A percentile compares a stretch with the other conserved stretches of the same genome.
Evolutionary conservation across 1,140 invertebrate genomes (phyloP).

Genomic region (Zaprionus camerounensis): DNA sequence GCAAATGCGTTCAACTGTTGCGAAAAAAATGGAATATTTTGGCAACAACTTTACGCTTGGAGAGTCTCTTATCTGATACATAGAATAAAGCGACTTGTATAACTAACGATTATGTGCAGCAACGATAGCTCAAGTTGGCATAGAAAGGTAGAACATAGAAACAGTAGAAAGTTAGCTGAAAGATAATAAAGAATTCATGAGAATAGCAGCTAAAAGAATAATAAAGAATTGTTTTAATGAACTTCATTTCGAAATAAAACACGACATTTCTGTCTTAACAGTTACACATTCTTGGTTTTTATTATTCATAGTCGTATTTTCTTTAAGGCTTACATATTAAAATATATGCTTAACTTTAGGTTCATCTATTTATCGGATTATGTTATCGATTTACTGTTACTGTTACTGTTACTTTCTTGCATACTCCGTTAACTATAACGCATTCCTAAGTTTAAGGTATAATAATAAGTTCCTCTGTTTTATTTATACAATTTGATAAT

Average conservation of each 20-base stretch:
- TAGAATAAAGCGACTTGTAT: constrained; percentile 8
- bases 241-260: neutral
- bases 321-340: constrained; percentile 83
- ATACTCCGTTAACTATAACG: constrained; percentile 40
- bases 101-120: constrained; percentile 24
- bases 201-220: neutral
- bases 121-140: neutral
- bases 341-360: constrained; percentile 77
- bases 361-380: constrained; percentile 76
- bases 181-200: neutral
- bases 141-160: neutral
- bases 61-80: constrained; percentile 9
- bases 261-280: constrained; percentile 34
- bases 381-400: constrained; percentile 43
- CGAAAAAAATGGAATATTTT: constrained; percentile 8
- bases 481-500: constrained; percentile 56
- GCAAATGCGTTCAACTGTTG: constrained; percentile 38
- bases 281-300: constrained; percentile 61
- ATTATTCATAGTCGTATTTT: constrained; percentile 80
- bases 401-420: constrained; percentile 39
- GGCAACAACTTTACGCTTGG: constrained; percentile 28
- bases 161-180: neutral
- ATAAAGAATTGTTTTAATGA: neutral
- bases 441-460: constrained; percentile 54
- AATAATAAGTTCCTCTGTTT: constrained; percentile 57